phyloP scores from a whole-genome alignment of 2,797 vertebrate genomes.

The Scleropages formosus region DNA sequence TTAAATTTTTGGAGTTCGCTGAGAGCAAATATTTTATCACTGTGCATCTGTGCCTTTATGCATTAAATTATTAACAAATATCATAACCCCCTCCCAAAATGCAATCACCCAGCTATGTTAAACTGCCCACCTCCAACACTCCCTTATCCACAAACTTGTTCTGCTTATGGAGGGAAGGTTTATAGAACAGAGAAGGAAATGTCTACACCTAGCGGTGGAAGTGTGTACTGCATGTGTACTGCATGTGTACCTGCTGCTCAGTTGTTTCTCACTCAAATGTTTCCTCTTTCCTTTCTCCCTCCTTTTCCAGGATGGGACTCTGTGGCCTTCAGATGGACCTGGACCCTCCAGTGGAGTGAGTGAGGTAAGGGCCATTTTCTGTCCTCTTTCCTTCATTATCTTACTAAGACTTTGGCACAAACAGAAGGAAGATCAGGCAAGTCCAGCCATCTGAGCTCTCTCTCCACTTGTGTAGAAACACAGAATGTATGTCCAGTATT shows the following conservation, averaged over 20 bases:
- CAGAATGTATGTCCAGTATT: background rate
- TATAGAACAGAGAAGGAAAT: background rate
- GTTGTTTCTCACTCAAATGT: conserved; percentile 2
- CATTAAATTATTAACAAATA: too few relatives aligned
- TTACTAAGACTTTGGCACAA: background rate
- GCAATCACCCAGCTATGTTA: too few relatives aligned
- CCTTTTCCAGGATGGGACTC: conserved; percentile 76
- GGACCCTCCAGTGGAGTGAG: conserved; percentile 70
- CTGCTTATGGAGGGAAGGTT: background rate
- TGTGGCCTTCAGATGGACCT: conserved; percentile 85
- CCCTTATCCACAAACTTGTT: background rate
- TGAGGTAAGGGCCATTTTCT: conserved; percentile 69
- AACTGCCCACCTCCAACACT: too few relatives aligned
- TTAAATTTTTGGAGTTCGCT: background rate
- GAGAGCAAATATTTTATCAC: too few relatives aligned
- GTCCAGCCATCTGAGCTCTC: background rate
- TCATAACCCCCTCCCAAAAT: too few relatives aligned
- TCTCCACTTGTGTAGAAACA: background rate
- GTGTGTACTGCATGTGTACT: background rate
- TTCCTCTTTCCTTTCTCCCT: background rate
- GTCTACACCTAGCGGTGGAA: conserved; percentile 28
- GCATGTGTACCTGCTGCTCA: background rate
- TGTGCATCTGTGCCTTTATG: too few relatives aligned
- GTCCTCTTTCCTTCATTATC: background rate
- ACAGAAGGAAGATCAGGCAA: background rate